Evolutionary conservation across 2,113 vertebrate species (phyloP).

Genomic region (Lampris megalopsis): DNA sequence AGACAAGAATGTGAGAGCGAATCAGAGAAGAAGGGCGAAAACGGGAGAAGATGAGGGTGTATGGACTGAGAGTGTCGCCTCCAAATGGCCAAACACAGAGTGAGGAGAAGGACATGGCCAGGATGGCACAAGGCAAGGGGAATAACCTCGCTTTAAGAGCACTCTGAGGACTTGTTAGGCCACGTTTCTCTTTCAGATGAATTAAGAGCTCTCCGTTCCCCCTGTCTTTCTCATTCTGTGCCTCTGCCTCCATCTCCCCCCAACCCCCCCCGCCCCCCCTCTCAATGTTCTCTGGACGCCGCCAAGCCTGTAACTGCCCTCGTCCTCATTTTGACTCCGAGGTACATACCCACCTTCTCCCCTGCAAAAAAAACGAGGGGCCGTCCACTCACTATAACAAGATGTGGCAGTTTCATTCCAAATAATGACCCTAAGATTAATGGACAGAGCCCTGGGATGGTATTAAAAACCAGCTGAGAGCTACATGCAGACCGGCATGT

Average conservation of each 20-base stretch:
- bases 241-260: slow-evolving; percentile 33
- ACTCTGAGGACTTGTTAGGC: slow-evolving; percentile 74
- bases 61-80: slow-evolving; percentile 44
- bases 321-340: not conserved
- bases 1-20: slow-evolving; percentile 37
- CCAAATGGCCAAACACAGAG: slow-evolving; percentile 56
- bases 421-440: slow-evolving; percentile 73
- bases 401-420: slow-evolving; percentile 76
- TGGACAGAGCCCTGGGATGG: slow-evolving; percentile 65
- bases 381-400: slow-evolving; percentile 72
- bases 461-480: slow-evolving; percentile 63
- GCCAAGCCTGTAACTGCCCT: not conserved
- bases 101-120: slow-evolving; percentile 68
- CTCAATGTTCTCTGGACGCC: not conserved
- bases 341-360: slow-evolving; percentile 30
- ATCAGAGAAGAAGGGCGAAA: slow-evolving; percentile 19
- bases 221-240: slow-evolving; percentile 58
- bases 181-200: slow-evolving; percentile 63
- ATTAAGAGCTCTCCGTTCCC: slow-evolving; percentile 51
- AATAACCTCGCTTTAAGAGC: slow-evolving; percentile 70
- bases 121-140: slow-evolving; percentile 68
- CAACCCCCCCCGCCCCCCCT: not conserved
- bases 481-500: slow-evolving; percentile 24
- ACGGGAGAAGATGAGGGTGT: slow-evolving; percentile 19
- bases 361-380: slow-evolving; percentile 48